Conservation (phyloP, 2,797 vertebrate species). For the Syngnathus acus region DNA sequence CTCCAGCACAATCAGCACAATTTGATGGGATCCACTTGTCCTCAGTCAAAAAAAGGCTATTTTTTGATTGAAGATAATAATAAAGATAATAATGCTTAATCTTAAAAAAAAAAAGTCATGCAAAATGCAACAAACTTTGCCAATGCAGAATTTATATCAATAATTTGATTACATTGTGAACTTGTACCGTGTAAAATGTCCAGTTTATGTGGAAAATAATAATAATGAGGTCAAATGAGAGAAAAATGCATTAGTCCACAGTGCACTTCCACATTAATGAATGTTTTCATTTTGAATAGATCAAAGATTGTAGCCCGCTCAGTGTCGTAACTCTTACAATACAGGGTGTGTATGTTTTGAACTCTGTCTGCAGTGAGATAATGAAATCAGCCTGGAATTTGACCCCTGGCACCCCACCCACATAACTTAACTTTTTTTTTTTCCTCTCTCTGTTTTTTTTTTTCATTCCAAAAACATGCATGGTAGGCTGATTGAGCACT, state of each 20-base stretch:
- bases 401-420: not conserved
- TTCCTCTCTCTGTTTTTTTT: no score
- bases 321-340: not conserved
- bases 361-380: constrained; percentile 14
- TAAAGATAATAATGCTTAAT: not conserved
- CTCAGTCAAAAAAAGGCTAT: not conserved
- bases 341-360: constrained; percentile 25
- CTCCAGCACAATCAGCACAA: not conserved
- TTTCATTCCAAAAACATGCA: no score
- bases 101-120: not conserved
- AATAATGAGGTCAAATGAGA: no score
- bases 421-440: constrained; percentile 25
- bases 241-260: no score
- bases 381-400: constrained; percentile 36
- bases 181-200: not conserved
- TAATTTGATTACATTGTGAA: not conserved
- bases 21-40: not conserved
- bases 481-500: no score
- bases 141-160: not conserved
- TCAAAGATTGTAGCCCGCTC: constrained; percentile 2
- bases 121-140: not conserved
- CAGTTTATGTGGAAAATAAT: not conserved
- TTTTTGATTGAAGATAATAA: no score
- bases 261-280: no score
- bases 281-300: no score